A percentile compares a stretch with the other conserved stretches of the same genome.
Evolutionary conservation across 2,113 vertebrate species (phyloP).

Genomic region (Ochotona princeps): DNA sequence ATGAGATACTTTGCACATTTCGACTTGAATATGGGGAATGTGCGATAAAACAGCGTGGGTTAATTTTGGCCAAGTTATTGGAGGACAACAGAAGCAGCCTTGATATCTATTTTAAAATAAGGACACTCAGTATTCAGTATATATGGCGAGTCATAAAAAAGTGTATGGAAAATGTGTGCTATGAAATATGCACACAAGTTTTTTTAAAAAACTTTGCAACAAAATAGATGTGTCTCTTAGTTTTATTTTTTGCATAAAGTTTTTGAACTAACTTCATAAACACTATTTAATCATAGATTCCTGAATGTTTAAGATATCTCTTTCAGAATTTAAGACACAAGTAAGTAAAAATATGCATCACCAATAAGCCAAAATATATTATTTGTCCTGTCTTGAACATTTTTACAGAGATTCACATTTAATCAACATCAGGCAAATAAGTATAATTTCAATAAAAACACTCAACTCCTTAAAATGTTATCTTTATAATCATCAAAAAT

Average conservation of each 20-base stretch:
- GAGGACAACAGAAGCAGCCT: background rate
- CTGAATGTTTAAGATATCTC: background rate
- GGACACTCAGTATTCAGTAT: background rate
- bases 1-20: constrained; percentile 67
- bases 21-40: constrained; percentile 58
- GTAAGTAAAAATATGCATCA: background rate
- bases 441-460: constrained; percentile 28
- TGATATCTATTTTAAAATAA: constrained; percentile 45
- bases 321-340: background rate
- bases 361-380: background rate
- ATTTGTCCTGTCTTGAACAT: background rate
- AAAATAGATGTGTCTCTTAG: no score
- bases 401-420: constrained; percentile 32
- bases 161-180: no score
- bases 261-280: background rate
- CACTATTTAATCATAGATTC: background rate
- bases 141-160: no score
- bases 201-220: background rate
- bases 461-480: background rate
- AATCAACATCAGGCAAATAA: constrained; percentile 27
- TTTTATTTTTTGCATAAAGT: no score
- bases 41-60: background rate
- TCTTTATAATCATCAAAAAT: constrained; percentile 41
- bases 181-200: background rate
- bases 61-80: constrained; percentile 33